These are phyloP conservation scores for Drosophila histrio DNA, from an alignment of 2,888 invertebrate species.

Conservation along the genomic window DNA sequence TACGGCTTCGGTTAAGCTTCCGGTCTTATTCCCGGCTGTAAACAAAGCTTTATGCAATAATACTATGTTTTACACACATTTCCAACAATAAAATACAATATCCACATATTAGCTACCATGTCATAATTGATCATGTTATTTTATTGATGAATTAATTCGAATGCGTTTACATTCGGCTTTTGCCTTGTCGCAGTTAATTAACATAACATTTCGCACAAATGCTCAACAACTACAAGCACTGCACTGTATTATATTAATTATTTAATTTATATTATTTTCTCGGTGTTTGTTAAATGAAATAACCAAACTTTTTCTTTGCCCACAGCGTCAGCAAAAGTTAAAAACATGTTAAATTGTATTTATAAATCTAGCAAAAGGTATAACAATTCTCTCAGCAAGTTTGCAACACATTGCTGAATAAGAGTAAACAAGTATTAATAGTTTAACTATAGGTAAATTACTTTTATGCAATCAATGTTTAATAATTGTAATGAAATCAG, in stretches of 20 bases:
- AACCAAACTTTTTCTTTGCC: slow-evolving; percentile 29
- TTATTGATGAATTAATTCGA: slow-evolving; percentile 71
- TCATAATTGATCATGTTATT: slow-evolving; percentile 59
- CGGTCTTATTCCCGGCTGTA: too few relatives aligned
- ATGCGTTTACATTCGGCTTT: slow-evolving; percentile 60
- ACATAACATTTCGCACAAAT: slow-evolving; percentile 44
- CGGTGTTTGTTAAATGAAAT: slow-evolving; percentile 23
- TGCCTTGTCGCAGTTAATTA: slow-evolving; percentile 66
- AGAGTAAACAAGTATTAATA: too few relatives aligned
- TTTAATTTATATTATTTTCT: slow-evolving; percentile 47
- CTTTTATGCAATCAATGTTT: not conserved
- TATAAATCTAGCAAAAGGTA: not conserved
- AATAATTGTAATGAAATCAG: not conserved
- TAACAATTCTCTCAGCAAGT: not conserved
- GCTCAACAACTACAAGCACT: slow-evolving; percentile 25
- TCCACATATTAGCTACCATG: slow-evolving; percentile 6
- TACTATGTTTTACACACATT: not conserved
- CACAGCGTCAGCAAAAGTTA: slow-evolving; percentile 44
- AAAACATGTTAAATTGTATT: slow-evolving; percentile 41
- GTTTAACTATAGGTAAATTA: too few relatives aligned
- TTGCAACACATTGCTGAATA: not conserved
- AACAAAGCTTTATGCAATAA: not conserved
- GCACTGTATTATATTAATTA: slow-evolving; percentile 59
- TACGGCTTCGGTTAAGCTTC: too few relatives aligned
- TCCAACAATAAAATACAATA: not conserved